Base-by-base conservation (phyloP, 2,113 vertebrate genomes). In the Grallaria varia region DNA sequence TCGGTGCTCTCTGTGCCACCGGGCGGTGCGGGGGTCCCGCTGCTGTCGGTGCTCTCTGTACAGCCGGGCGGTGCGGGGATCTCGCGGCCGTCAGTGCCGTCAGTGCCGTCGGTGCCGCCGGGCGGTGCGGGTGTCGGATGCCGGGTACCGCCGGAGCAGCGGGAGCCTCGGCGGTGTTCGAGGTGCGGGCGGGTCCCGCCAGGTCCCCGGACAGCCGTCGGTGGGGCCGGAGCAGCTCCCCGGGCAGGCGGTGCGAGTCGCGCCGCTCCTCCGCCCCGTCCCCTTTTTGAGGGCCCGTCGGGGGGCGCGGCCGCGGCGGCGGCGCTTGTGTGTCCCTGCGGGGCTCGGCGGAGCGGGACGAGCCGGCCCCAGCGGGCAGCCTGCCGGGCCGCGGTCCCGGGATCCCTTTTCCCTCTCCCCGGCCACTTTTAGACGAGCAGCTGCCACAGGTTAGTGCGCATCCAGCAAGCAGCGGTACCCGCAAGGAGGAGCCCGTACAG, bases 21-120 rank as follows among this genome's bases (percentile, higher is more conserved):
- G 28, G 28, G 44, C 44, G 19, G 44, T 45, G 44, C 44, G 44
- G 40, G 40, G 40, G 14, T 42, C 40, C 40, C 40, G 10, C 40
- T 27, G 30, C 66, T 49, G 31, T 95, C 17, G 18, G 97, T 97
- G 91, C 96, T 52, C 15, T 18, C 45, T 20, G 37, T 22, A 20
- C 55, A 33, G 20, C 12, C 53, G 52, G 31, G 31, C 55, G 12
- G 40, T 44, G 42, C 42, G 42, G 16, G 42, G 42, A 44, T 44
- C 12, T 17, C 42, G 12, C 42, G 42, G 44, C 44, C 12, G 47
- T 49, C 47, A 22, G 47, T 47, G 44, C 44, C 12, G 47, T 49
- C 47, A 22, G 47, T 47, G 47, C 47, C 12, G 55, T 55, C 31
- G 31, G 31, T 56, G 45, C 6, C 35, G 23, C 37, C 45, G 44